Percentiles rank a stretch among this genome's conserved stretches.
Conservation (phyloP, 1,140 invertebrate genomes). For the Dysdera silvatica region DNA sequence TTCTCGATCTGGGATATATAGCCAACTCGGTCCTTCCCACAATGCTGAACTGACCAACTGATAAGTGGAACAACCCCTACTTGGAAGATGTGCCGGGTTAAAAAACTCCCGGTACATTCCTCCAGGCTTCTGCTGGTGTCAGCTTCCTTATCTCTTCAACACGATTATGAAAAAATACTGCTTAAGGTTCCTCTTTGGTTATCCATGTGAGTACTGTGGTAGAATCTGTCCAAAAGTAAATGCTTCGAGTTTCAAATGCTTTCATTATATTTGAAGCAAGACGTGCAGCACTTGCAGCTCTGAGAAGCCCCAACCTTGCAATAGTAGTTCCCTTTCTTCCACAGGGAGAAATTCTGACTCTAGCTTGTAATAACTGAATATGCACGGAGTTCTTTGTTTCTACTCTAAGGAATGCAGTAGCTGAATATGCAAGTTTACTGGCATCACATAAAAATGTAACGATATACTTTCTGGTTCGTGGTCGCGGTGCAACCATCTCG, state of each 20-base stretch:
- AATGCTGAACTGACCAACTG: not conserved
- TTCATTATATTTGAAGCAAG: no score
- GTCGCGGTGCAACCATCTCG: no score
- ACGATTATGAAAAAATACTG: not conserved
- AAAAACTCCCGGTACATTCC: not conserved
- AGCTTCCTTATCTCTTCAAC: not conserved
- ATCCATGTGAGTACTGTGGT: not conserved
- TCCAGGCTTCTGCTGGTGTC: not conserved
- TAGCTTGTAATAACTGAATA: conserved; percentile 21
- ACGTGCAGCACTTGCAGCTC: no score
- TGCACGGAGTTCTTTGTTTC: conserved; percentile 10
- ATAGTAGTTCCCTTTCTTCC: conserved; percentile 14
- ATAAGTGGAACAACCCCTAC: not conserved
- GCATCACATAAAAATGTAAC: conserved; percentile 14
- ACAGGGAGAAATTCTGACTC: conserved; percentile 8
- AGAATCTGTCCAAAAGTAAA: not conserved
- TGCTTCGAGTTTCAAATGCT: no score
- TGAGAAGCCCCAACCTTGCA: not conserved
- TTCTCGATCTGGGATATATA: not conserved
- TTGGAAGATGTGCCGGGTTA: not conserved
- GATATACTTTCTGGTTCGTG: no score
- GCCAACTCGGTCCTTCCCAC: not conserved
- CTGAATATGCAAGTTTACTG: not conserved
- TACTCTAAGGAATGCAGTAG: conserved; percentile 1
- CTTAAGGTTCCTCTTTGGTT: not conserved